A percentile compares a stretch with the other conserved stretches of the same genome.
These are phyloP conservation scores for Eulemur rufifrons DNA, from an alignment of 2,113 vertebrate species.

Conservation along the genomic window DNA sequence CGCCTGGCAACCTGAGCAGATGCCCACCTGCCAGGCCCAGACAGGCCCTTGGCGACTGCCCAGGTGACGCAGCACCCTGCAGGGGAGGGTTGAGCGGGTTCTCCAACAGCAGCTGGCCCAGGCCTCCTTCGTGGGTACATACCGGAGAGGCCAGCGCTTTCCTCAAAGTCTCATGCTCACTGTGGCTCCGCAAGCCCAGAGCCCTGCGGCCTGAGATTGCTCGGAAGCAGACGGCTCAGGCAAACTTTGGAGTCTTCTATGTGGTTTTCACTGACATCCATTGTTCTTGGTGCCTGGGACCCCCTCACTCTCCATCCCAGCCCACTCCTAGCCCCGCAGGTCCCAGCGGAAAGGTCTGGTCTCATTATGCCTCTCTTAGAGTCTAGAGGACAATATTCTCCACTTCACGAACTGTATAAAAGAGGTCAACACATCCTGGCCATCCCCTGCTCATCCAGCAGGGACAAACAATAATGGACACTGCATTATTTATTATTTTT, in stretches of 20 bases:
- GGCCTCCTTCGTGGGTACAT: not conserved
- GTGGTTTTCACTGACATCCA: not conserved
- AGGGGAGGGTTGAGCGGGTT: not conserved
- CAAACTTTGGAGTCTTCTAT: not conserved
- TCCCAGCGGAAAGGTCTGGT: not conserved
- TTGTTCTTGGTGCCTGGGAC: not conserved
- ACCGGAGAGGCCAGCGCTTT: not conserved
- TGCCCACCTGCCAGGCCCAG: not conserved
- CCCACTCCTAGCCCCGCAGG: too few relatives aligned
- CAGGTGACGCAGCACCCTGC: not conserved
- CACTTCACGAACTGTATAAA: not conserved
- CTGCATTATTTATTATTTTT: not conserved
- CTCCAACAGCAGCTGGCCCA: rapidly evolving
- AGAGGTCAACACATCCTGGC: not conserved
- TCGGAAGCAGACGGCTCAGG: not conserved
- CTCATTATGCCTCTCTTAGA: not conserved
- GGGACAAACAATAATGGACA: not conserved
- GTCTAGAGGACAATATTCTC: not conserved
- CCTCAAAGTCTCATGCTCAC: not conserved
- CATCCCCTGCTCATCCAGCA: not conserved
- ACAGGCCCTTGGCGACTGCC: not conserved
- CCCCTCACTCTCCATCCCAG: not conserved
- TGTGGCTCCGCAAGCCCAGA: not conserved
- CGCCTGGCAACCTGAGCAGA: not conserved
- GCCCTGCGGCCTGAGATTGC: not conserved